Base-by-base conservation (phyloP, 2,113 vertebrate genomes). In the Elaphurus davidianus region DNA sequence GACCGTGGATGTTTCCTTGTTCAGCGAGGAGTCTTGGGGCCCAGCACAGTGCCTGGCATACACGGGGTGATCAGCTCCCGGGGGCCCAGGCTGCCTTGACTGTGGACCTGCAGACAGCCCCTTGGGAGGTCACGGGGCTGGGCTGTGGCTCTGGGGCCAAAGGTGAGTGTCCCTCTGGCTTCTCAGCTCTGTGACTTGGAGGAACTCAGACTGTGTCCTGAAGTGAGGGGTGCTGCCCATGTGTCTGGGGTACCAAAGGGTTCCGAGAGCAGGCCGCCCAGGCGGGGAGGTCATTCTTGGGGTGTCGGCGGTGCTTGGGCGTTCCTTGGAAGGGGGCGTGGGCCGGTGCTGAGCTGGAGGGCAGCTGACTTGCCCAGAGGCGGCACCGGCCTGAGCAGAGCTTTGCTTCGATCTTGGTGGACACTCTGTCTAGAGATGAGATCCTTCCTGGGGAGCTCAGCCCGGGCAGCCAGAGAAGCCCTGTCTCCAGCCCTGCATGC, bases 211-310 rank as follows among this genome's bases (percentile, higher is more conserved):
- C 9, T 0, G 76, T 1, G 10, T 6, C 25, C 76, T n/a, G 59
- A 13, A 4, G 33, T 3, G 16, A 45, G 25, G 30, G 30, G 33
- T 2, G 1, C 1, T 5, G 19, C 81, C n/a, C 4, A 1, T n/a
- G 79, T 7, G 30, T 52, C 50, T 82, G 17, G 11, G 23, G 3
- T 7, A 54, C 10, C 79, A 25, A 23, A n/a, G 50, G 79, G 79
- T 50, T 82, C 50, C 0, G 3, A 23, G 47, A 7, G 17, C 5
- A 0, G 30, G 17, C 79, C 0, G 6, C 79, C 10, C 1, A 3
- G 47, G 17, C 1, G 1, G 6, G 5, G 27, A 30, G 15, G 36
- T 57, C 1, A 1, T 30, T 5, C 83, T 43, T 3, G 1, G 30
- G 79, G 9, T 12, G 15, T 23, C 0, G 3, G 30, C 10, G 1